Evolutionary conservation across 2,113 vertebrate species (phyloP).

Genomic region (Lophochroa leadbeateri): DNA sequence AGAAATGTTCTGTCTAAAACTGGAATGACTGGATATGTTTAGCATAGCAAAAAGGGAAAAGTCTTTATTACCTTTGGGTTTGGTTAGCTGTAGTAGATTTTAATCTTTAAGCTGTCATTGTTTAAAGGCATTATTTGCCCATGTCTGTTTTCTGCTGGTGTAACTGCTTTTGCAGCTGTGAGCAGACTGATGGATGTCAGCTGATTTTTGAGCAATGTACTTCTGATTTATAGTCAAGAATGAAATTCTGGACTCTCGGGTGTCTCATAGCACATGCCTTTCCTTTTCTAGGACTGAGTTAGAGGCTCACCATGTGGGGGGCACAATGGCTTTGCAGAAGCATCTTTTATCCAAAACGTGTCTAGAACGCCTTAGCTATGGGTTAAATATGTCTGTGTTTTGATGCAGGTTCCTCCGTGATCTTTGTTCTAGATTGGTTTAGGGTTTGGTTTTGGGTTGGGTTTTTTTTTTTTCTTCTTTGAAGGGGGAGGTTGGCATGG

Average conservation of each 20-base stretch:
- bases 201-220: neutral
- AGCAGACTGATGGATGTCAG: neutral
- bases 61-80: neutral
- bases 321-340: neutral
- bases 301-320: neutral
- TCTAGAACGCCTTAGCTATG: neutral
- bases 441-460: neutral
- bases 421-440: neutral
- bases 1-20: neutral
- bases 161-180: neutral
- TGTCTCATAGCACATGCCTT: neutral
- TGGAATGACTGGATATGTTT: neutral
- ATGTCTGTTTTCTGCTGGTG: neutral
- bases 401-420: neutral
- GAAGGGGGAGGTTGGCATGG: neutral
- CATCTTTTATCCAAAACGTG: neutral
- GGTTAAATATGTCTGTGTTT: neutral
- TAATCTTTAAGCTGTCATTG: neutral
- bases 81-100: neutral
- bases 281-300: neutral
- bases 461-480: neutral
- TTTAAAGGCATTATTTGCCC: neutral
- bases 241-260: neutral
- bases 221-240: neutral
- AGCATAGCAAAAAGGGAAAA: neutral